Evolutionary conservation across 2,888 invertebrate genomes (phyloP), one percentile per base, ranked within the genome.

Genomic region (Elegia similella): DNA sequence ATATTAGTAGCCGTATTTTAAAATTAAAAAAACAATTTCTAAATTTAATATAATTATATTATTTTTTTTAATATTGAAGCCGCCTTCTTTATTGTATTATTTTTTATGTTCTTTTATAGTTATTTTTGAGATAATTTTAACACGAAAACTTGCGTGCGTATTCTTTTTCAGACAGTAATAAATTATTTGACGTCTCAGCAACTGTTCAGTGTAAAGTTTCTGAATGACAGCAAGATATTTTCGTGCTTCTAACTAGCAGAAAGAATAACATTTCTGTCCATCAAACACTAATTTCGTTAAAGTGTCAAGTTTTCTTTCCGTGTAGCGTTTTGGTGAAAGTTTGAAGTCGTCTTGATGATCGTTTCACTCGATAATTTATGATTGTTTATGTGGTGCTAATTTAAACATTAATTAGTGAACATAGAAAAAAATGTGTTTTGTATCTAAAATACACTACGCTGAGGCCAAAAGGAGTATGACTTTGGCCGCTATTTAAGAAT

Each of bases 201-300:
- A 85, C 78, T 82, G 87, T 85, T 84, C 82, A 83, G 85, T 84
- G 73, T 87, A 80, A 81, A 78, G 82, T 88, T 88, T 81, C 84
- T 61, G 72, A 73, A 79, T 69, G 85, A 80, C 82, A 76, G 74
- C 62, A 62, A 69, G 75, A 78, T 88, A 87, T 88, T 88, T 88
- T 83, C 61, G 78, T 67, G 68, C 67, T 64, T 63, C 73, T 81
- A 80, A 84, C 80, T 75, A 78, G 78, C 70, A 62, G 69, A 79
- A 80, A 78, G 75, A 84, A 83, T 78, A 86, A 84, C 82, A 79
- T 79, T 76, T 76, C 73, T 78, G 83, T 81, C 81, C 73, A 76
- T 87, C 86, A 86, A 81, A 78, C 80, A 75, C 72, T 76, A 74
- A 81, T 83, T 82, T 80, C 62, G 79, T 76, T 65, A 73, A 72